Percentiles rank a stretch among this genome's conserved stretches.
phyloP scores from a whole-genome alignment of 2,888 invertebrate species.

The Drosophila vallismaia region DNA sequence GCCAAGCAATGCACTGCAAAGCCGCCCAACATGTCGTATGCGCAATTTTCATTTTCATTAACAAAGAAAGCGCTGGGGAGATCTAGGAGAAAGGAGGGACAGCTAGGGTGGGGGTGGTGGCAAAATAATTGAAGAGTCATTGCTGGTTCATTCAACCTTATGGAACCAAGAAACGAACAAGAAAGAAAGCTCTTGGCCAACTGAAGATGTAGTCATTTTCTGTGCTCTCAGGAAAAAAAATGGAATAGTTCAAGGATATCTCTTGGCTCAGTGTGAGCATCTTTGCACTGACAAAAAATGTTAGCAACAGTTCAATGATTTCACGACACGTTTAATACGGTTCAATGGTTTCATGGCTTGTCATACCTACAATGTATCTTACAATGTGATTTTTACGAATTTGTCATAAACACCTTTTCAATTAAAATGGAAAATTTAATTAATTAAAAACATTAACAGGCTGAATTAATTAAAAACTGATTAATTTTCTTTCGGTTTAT shows the following conservation, averaged over 20 bases:
- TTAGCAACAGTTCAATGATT: background rate
- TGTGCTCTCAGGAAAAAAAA: conserved; percentile 2
- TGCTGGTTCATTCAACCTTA: conserved; percentile 41
- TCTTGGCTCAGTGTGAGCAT: conserved; percentile 24
- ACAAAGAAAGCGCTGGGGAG: conserved; percentile 25
- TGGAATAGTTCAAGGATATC: conserved; percentile 36
- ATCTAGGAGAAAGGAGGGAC: background rate
- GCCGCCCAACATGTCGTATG: conserved; percentile 34
- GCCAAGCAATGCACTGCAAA: background rate
- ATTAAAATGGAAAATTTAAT: background rate
- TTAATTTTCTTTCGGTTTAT: no score
- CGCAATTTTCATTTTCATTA: conserved; percentile 49
- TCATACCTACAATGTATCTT: background rate
- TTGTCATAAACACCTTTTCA: background rate
- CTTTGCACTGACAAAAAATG: conserved; percentile 7
- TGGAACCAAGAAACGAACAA: conserved; percentile 20
- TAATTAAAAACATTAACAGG: no score
- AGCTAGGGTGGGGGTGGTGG: background rate
- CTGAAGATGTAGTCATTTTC: conserved; percentile 20
- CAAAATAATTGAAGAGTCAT: conserved; percentile 38
- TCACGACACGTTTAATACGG: background rate
- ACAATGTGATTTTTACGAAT: background rate
- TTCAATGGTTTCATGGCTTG: background rate
- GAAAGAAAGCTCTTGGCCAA: conserved; percentile 20
- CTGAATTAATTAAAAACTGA: no score